Percentiles rank a stretch among this genome's conserved stretches.
Evolutionary conservation across 2,888 invertebrate genomes (phyloP).

Genomic region (Diadegma fenestrale): DNA sequence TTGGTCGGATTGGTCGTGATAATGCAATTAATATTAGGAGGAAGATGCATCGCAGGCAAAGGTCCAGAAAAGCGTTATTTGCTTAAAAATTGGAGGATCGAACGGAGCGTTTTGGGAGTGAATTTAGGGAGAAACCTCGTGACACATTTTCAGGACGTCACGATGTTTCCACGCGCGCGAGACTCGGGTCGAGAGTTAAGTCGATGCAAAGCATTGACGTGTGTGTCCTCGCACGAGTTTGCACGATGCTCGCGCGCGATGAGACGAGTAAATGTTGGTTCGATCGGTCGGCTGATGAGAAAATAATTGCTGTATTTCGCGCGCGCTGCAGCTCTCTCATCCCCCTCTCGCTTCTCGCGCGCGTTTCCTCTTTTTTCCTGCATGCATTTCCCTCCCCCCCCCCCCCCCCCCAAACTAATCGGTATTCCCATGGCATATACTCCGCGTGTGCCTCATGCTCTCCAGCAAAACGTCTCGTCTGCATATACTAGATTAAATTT

Average conservation of each 20-base stretch:
- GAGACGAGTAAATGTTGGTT: constrained; percentile 26
- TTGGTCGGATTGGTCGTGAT: background rate
- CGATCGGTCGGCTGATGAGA: constrained; percentile 56
- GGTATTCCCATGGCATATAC: constrained; percentile 23
- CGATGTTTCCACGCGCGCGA: background rate
- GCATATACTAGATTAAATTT: constrained; percentile 16
- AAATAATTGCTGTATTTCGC: constrained; percentile 55
- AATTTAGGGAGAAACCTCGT: background rate
- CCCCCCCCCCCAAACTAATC: constrained; percentile 37
- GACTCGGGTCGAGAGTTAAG: background rate
- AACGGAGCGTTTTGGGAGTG: background rate
- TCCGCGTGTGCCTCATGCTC: background rate
- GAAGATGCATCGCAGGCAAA: background rate
- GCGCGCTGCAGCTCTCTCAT: constrained; percentile 10
- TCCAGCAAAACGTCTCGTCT: constrained; percentile 22
- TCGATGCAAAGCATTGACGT: constrained; percentile 13
- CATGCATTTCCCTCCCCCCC: constrained; percentile 25
- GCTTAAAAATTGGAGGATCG: background rate
- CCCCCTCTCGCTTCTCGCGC: background rate
- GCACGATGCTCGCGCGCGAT: background rate
- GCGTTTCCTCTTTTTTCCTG: background rate
- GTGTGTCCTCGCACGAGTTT: constrained; percentile 17
- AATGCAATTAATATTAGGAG: background rate
- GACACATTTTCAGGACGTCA: background rate
- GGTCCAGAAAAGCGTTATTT: background rate